These are phyloP conservation scores for Hemichromis elongatus DNA, from an alignment of 2,113 vertebrate genomes.

Conservation along the genomic window DNA sequence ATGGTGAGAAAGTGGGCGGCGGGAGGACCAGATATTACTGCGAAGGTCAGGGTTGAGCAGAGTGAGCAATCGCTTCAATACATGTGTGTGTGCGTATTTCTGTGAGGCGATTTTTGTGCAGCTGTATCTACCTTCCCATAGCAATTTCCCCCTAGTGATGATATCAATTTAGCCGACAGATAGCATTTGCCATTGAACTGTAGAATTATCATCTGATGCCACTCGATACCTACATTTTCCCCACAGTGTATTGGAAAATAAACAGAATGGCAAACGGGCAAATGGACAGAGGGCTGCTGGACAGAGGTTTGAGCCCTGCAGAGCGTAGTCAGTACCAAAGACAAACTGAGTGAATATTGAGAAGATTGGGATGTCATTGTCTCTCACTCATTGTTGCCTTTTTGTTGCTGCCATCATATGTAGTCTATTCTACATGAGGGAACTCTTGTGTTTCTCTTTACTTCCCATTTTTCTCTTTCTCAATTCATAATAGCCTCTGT, in stretches of 20 bases:
- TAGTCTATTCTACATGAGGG: background rate
- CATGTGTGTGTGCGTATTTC: background rate
- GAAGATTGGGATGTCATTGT: background rate
- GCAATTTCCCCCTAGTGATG: constrained; percentile 59
- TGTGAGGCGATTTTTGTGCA: background rate
- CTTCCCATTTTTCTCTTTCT: background rate
- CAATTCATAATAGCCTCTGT: background rate
- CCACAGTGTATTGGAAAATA: constrained; percentile 10
- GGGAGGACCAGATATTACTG: constrained; percentile 56
- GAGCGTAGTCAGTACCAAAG: background rate
- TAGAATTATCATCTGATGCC: constrained; percentile 49
- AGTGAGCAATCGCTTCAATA: constrained; percentile 52
- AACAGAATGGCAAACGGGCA: background rate
- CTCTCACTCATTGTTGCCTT: background rate
- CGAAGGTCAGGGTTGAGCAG: constrained; percentile 61
- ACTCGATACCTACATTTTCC: constrained; percentile 27
- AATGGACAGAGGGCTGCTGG: background rate
- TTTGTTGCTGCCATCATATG: background rate
- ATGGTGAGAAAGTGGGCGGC: constrained; percentile 50
- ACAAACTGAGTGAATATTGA: background rate
- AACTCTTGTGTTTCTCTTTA: background rate
- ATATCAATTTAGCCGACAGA: constrained; percentile 58
- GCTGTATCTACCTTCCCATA: constrained; percentile 34
- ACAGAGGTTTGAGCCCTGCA: background rate
- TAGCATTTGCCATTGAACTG: constrained; percentile 42